Conservation (phyloP, 1,140 invertebrate genomes). For the Holotrichia oblita region DNA sequence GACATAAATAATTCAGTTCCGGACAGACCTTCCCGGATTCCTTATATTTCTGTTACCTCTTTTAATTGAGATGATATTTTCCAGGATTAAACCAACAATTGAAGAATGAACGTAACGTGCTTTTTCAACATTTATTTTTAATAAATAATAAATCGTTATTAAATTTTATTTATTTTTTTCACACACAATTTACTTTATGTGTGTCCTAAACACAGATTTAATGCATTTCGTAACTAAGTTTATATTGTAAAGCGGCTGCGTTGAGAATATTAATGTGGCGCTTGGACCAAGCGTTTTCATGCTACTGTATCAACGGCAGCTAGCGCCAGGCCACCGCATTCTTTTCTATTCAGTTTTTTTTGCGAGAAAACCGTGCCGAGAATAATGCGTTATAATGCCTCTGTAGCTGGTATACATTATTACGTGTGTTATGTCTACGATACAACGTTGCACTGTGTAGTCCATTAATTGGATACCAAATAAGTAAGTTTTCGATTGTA, state of each 20-base stretch:
- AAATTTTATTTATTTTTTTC: too few species aligned
- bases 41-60: not conserved
- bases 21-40: not conserved
- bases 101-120: too few species aligned
- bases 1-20: constrained; percentile 5
- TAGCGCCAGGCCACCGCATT: not conserved
- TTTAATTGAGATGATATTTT: constrained; percentile 14
- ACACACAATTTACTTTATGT: constrained; percentile 55
- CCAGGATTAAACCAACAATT: not conserved
- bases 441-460: not conserved
- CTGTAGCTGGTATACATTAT: not conserved
- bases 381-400: constrained; percentile 2
- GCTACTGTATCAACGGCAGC: not conserved
- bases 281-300: not conserved
- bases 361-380: not conserved
- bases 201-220: constrained; percentile 55
- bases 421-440: not conserved
- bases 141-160: too few species aligned
- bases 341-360: not conserved
- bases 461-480: too few species aligned
- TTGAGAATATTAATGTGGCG: constrained; percentile 52
- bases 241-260: constrained; percentile 53
- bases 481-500: too few species aligned
- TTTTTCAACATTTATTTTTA: too few species aligned
- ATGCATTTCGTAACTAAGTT: constrained; percentile 56